Conservation (phyloP, 2,888 invertebrate genomes). For the Coelopa pilipes region DNA sequence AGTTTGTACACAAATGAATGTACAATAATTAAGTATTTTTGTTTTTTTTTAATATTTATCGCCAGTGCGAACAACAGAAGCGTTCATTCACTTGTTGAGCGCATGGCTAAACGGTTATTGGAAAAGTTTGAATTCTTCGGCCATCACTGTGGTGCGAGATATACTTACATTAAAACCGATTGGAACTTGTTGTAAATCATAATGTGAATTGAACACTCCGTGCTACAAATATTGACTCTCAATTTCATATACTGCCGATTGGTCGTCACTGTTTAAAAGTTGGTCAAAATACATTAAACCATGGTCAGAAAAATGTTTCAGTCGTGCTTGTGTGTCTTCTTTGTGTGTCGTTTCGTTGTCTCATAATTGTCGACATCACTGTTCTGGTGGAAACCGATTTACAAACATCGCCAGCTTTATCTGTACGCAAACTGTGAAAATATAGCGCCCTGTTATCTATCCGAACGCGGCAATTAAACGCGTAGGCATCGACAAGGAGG, state of each 20-base stretch:
- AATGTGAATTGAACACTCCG: no score
- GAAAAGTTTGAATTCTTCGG: no score
- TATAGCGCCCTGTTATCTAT: constrained; percentile 12
- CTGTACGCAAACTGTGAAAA: not conserved
- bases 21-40: constrained; percentile 45
- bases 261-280: no score
- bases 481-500: constrained; percentile 17
- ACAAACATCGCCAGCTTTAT: not conserved
- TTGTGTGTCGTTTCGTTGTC: no score
- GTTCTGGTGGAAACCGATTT: not conserved
- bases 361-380: not conserved
- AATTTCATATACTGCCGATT: no score
- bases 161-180: no score
- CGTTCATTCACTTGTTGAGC: constrained; percentile 57
- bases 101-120: constrained; percentile 41
- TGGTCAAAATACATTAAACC: no score
- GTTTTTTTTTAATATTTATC: constrained; percentile 54
- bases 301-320: no score
- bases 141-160: no score
- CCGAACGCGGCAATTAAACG: not conserved
- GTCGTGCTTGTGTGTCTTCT: no score
- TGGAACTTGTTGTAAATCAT: no score
- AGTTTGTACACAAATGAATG: constrained; percentile 26
- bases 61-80: constrained; percentile 53
- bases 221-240: no score